These are phyloP conservation scores for Sparidentex hasta DNA, from an alignment of 2,797 vertebrate species.

Conservation along the genomic window DNA sequence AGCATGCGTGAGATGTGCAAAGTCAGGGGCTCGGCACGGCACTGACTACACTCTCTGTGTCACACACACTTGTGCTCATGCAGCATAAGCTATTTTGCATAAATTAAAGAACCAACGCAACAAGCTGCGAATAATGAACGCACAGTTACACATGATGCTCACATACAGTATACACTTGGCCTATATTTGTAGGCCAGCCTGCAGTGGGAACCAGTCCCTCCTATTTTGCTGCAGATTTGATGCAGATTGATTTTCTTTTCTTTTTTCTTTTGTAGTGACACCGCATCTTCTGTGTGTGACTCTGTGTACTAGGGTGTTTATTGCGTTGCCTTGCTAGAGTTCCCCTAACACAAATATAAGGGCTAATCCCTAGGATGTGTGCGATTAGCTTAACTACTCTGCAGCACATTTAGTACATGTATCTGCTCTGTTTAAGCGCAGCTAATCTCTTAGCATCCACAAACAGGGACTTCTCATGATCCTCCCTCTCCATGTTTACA, in stretches of 20 bases:
- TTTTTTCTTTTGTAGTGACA: constrained; percentile 43
- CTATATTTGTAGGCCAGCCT: constrained; percentile 33
- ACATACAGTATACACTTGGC: constrained; percentile 26
- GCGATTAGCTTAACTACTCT: constrained; percentile 78
- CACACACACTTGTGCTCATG: constrained; percentile 22
- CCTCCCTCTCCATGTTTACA: constrained; percentile 71
- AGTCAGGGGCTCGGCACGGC: constrained; percentile 67
- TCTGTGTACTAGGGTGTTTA: constrained; percentile 61
- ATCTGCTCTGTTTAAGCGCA: constrained; percentile 76
- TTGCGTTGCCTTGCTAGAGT: constrained; percentile 45
- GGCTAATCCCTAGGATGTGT: constrained; percentile 78
- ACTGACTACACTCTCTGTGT: constrained; percentile 21
- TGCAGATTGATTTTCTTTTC: constrained; percentile 2
- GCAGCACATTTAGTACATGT: constrained; percentile 74
- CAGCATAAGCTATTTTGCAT: constrained; percentile 60
- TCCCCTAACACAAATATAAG: constrained; percentile 60
- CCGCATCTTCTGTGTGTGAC: constrained; percentile 41
- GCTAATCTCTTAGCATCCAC: constrained; percentile 76
- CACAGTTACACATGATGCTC: constrained; percentile 37
- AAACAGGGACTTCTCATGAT: constrained; percentile 74
- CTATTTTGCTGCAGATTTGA: constrained; percentile 14
- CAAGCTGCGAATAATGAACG: constrained; percentile 51
- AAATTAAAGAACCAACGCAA: constrained; percentile 45
- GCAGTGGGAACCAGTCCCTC: constrained; percentile 20
- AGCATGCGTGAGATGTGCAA: constrained; percentile 71